Conservation (phyloP, 2,113 vertebrate genomes). For the Odontophorus gujanensis region DNA sequence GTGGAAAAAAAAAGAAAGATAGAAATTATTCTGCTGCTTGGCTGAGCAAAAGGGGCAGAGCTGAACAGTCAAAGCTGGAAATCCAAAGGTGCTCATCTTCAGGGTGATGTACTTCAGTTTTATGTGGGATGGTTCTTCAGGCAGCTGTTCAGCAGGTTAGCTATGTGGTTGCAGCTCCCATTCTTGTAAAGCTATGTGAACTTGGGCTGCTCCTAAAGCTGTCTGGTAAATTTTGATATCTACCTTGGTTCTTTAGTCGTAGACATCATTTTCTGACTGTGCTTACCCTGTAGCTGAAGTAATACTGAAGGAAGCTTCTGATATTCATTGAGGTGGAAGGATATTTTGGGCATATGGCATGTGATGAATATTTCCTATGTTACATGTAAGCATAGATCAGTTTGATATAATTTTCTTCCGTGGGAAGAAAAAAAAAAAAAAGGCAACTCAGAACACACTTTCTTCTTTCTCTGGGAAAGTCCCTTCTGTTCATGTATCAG, state of each 20-base stretch:
- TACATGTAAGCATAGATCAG: neutral
- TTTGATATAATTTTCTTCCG: neutral
- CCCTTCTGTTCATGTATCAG: neutral
- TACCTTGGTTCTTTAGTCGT: neutral
- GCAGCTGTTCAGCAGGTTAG: neutral
- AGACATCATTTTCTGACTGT: neutral
- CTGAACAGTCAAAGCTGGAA: neutral
- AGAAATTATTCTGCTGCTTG: neutral
- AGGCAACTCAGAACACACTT: rapidly evolving
- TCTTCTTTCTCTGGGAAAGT: neutral
- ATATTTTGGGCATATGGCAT: neutral
- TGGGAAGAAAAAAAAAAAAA: neutral
- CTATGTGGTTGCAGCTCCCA: neutral
- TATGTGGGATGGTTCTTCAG: neutral
- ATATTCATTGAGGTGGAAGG: neutral
- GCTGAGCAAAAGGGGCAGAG: neutral
- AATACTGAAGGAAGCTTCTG: neutral
- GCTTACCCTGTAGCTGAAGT: neutral
- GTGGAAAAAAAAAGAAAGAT: neutral
- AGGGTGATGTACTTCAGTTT: neutral
- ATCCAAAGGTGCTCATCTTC: neutral
- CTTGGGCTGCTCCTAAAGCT: neutral
- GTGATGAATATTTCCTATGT: neutral
- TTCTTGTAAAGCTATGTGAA: neutral
- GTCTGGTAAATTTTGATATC: neutral